These are phyloP conservation scores for Centropristis striata DNA, from an alignment of 2,113 vertebrate genomes.

Conservation along the genomic window DNA sequence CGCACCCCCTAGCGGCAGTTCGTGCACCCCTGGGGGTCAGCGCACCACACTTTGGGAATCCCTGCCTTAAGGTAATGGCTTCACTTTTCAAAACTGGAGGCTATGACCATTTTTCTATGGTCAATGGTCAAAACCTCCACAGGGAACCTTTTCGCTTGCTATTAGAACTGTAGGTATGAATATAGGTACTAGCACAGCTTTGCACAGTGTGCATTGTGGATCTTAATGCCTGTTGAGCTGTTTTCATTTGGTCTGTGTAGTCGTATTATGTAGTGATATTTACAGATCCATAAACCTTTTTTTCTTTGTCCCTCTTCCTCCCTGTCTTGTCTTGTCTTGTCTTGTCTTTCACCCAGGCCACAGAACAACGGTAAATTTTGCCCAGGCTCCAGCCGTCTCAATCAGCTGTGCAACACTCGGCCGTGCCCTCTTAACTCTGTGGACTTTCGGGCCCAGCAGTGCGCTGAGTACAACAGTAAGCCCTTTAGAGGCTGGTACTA, in stretches of 20 bases:
- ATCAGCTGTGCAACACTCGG: conserved; percentile 91
- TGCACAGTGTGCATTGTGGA: not conserved
- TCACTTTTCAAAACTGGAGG: too few relatives aligned
- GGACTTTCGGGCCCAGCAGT: conserved; percentile 95
- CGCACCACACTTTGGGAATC: too few relatives aligned
- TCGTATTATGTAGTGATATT: not conserved
- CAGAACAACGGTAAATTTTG: conserved; percentile 96
- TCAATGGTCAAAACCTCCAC: too few relatives aligned
- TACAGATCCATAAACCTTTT: not conserved
- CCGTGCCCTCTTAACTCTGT: conserved; percentile 84
- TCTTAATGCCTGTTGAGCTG: not conserved
- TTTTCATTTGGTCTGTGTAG: not conserved
- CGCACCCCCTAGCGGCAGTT: too few relatives aligned
- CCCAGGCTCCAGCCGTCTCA: conserved; percentile 89
- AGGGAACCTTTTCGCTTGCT: too few relatives aligned
- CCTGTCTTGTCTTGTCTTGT: not conserved
- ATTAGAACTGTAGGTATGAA: not conserved
- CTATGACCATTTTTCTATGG: too few relatives aligned
- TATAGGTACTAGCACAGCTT: not conserved
- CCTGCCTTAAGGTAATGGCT: too few relatives aligned
- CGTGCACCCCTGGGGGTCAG: too few relatives aligned
- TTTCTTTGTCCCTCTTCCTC: not conserved
- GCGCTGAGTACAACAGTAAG: conserved; percentile 97
- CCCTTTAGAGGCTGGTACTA: conserved; percentile 99
- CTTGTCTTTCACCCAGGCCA: conserved; percentile 83